A percentile compares a stretch with the other conserved stretches of the same genome.
Conservation (phyloP, 2,797 vertebrate genomes). For the Sylvia borin region DNA sequence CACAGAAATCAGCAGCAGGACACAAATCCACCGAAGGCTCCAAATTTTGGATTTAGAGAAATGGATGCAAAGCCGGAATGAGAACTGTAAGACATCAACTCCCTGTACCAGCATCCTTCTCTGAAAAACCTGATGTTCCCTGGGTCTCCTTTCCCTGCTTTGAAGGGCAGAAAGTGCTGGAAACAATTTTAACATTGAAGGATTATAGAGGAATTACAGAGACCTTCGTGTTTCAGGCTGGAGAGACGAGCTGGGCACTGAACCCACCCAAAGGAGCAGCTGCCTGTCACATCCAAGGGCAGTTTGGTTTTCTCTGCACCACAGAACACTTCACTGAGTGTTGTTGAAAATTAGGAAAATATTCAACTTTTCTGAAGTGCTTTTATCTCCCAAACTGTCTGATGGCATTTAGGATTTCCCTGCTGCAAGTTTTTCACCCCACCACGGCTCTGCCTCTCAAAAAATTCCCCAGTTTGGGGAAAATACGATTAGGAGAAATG, state of each 20-base stretch:
- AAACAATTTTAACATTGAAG: background rate
- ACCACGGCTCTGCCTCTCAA: fast-evolving
- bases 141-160: background rate
- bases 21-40: background rate
- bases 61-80: background rate
- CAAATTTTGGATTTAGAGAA: background rate
- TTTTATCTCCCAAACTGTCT: background rate
- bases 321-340: background rate
- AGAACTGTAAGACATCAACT: background rate
- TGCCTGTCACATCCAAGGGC: background rate
- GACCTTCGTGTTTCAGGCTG: background rate
- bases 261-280: background rate
- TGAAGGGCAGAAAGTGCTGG: background rate
- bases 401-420: background rate
- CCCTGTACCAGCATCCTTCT: background rate
- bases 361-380: background rate
- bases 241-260: background rate
- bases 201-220: background rate
- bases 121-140: background rate
- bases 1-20: background rate
- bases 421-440: background rate
- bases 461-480: background rate
- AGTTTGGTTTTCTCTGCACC: background rate
- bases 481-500: background rate
- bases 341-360: background rate